Evolutionary conservation across 2,113 vertebrate genomes (phyloP).

Genomic region (Neolamprologus variostigma): DNA sequence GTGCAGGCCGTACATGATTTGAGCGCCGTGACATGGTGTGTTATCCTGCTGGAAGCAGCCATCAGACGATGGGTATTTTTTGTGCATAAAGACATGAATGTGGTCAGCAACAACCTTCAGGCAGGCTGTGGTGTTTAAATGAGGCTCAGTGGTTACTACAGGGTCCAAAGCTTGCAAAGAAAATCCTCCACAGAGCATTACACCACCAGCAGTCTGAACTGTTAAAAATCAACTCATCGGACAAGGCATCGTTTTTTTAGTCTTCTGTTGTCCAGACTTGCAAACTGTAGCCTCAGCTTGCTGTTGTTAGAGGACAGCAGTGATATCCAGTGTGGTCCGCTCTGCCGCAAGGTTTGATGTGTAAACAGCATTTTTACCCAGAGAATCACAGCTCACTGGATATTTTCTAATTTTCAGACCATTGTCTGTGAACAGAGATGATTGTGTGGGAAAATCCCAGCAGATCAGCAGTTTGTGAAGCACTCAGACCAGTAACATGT

Average conservation of each 20-base stretch:
- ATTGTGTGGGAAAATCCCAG: not conserved
- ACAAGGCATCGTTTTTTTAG: rapidly evolving
- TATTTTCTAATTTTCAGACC: not conserved
- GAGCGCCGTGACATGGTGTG: rapidly evolving
- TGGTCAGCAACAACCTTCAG: not conserved
- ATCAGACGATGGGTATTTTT: not conserved
- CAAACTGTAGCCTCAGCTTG: not conserved
- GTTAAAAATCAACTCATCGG: not conserved
- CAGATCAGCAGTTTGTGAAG: not conserved
- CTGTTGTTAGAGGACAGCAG: not conserved
- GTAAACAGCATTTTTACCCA: not conserved
- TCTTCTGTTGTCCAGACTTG: not conserved
- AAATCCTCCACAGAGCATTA: not conserved
- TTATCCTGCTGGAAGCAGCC: not conserved
- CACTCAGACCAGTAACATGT: not conserved
- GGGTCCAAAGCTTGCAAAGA: rapidly evolving
- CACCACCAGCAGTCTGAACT: not conserved
- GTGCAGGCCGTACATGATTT: rapidly evolving
- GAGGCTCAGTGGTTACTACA: not conserved
- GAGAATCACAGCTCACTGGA: not conserved
- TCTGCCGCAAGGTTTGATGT: not conserved
- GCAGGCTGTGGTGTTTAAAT: not conserved
- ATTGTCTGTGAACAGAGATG: not conserved
- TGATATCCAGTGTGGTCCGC: not conserved
- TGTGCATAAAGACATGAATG: not conserved